Base-by-base conservation (phyloP, 2,888 invertebrate species). In the Eueremaeus valkanovi region DNA sequence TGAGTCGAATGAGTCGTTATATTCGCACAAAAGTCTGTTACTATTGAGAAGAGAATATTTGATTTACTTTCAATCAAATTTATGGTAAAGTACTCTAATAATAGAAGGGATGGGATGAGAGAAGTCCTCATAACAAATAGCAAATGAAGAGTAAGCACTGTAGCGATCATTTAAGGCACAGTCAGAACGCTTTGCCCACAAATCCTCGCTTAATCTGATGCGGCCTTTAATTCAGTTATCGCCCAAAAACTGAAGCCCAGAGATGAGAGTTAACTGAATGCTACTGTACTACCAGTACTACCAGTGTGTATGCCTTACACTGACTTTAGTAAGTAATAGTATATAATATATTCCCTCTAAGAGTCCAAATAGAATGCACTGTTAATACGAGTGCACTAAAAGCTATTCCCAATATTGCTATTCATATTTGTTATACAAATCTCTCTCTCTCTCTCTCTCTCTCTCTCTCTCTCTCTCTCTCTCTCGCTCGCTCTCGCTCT, bases 141-240 rank as follows among this genome's bases (percentile, higher is more conserved):
- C 33, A 31, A n/a, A 40, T 33, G 33, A 68, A 68, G 36, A 68
- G 36, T 68, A 21, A 68, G 68, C 40, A 36, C 24, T 24, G 68
- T 42, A 40, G 68, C 24, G 13, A 68, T 42, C 40, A 68, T 68
- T 68, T 42, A 68, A 42, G 40, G 68, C 68, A 68, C 21, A 33
- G 42, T 40, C 21, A n/a, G 18, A n/a, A 51, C 27, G 36, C 33
- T 49, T 31, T 49, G 72, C 72, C 72, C 72, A 72, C 72, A 72
- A 72, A 72, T 72, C 72, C 72, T n/a, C 72, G 31, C 27, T 72
- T 51, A 72, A 72, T 72, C 72, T 49, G 24, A n/a, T n/a, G 27
- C 21, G 31, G 21, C 72, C 49, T 49, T 72, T 72, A 72, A 72
- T 72, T 72, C 72, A 72, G 72, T 72, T 72, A 72, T 72, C 72